Evolutionary conservation across 2,113 vertebrate genomes (phyloP).

Genomic region (Tachysurus fulvidraco): DNA sequence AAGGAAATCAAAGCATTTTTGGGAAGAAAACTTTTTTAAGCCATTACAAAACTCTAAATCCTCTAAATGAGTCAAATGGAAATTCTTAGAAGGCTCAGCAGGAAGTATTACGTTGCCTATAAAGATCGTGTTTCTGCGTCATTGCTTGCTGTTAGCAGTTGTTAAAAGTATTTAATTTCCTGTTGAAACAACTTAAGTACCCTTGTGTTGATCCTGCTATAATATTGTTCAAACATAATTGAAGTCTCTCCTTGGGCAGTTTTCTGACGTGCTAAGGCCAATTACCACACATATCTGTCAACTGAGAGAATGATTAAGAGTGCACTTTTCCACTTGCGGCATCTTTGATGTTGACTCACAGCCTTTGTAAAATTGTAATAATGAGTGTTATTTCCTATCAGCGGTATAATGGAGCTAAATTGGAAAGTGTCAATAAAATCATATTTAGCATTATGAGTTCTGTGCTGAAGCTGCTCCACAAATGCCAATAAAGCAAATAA

Average conservation of each 20-base stretch:
- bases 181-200: slow-evolving; percentile 41
- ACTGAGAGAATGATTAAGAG: slow-evolving; percentile 37
- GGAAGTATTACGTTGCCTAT: neutral
- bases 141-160: slow-evolving; percentile 11
- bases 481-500: slow-evolving; percentile 42
- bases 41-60: neutral
- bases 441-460: slow-evolving; percentile 47
- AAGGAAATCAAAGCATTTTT: neutral
- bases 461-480: slow-evolving; percentile 24
- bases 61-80: neutral
- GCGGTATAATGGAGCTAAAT: slow-evolving; percentile 43
- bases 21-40: neutral
- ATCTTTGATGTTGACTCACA: slow-evolving; percentile 44
- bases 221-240: slow-evolving; percentile 42
- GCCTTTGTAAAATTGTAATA: slow-evolving; percentile 38
- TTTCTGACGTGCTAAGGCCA: slow-evolving; percentile 28
- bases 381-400: slow-evolving; percentile 50
- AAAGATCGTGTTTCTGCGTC: neutral
- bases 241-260: slow-evolving; percentile 38
- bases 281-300: slow-evolving; percentile 35
- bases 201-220: slow-evolving; percentile 35
- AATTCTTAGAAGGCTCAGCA: neutral
- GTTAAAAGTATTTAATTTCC: slow-evolving; percentile 40
- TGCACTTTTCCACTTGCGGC: slow-evolving; percentile 27
- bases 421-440: slow-evolving; percentile 46